Percentiles rank a stretch among this genome's conserved stretches.
Conservation (phyloP, 2,113 vertebrate species). For the Salvator merianae region DNA sequence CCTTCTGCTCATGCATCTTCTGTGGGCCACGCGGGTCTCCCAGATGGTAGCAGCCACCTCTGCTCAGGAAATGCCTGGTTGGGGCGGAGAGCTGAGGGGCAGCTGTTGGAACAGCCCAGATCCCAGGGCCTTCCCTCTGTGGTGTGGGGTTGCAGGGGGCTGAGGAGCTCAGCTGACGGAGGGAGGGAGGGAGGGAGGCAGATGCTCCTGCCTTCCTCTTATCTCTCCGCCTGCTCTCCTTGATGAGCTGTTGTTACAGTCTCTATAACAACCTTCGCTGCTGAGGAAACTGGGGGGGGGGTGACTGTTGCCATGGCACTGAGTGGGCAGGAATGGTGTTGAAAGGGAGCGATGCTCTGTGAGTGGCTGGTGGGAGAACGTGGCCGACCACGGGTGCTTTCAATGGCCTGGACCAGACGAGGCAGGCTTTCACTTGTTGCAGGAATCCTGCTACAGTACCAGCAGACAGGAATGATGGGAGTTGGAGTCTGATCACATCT, state of each 20-base stretch:
- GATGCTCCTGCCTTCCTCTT: conserved; percentile 9
- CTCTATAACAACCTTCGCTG: conserved; percentile 68
- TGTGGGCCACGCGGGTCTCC: too few relatives aligned
- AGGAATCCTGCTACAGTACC: too few relatives aligned
- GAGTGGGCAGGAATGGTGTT: conserved; percentile 65
- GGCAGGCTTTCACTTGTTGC: too few relatives aligned
- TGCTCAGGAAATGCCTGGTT: too few relatives aligned
- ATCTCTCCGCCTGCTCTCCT: conserved; percentile 21
- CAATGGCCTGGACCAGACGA: too few relatives aligned
- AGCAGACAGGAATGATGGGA: not conserved
- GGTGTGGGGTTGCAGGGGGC: not conserved
- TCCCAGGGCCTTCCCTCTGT: not conserved
- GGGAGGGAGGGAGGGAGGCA: not conserved
- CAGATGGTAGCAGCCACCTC: too few relatives aligned
- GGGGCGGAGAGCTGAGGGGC: too few relatives aligned
- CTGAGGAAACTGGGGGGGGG: conserved; percentile 48
- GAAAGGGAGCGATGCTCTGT: conserved; percentile 23
- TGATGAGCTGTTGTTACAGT: conserved; percentile 65
- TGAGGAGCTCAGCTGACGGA: not conserved
- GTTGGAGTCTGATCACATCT: not conserved
- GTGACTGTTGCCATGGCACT: conserved; percentile 68
- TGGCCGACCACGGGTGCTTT: too few relatives aligned
- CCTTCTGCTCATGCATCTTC: too few relatives aligned
- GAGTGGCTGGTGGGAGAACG: too few relatives aligned
- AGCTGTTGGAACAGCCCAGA: not conserved